Evolutionary conservation across 2,797 vertebrate genomes (phyloP), one percentile per base, ranked within the genome.

Genomic region (Dermochelys coriacea): DNA sequence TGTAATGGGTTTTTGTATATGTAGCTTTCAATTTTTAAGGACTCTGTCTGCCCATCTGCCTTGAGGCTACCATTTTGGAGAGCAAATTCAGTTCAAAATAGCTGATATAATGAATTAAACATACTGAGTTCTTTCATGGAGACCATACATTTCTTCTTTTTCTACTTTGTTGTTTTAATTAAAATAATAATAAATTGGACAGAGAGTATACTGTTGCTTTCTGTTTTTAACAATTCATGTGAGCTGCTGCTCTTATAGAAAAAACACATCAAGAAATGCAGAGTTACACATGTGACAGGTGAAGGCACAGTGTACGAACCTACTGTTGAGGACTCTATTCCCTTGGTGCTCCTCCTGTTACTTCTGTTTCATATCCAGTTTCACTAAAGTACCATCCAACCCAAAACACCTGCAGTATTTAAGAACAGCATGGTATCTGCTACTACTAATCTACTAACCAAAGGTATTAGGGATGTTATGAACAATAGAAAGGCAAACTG

Each of bases 171-270:
- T 71, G 37, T 77, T 77, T 75, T 77, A 27, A 47, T 47, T 29
- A 15, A 45, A 74, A 45, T 74, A 25, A 74, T 64, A 68, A 15
- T 74, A 45, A 12, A 74, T 45, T 27, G 41, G 31, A 90, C 89
- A 92, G 47, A 80, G 80, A 80, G 90, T 84, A 47, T 90, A 5
- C 64, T 49, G 23, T 91, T 95, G 68, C 18, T 75, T 61, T 96
- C 34, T 93, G 45, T 83, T 64, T 86, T 49, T 77, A 85, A 93
- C 79, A 94, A 68, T 34, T 89, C 89, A 18, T 18, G 2, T 91
- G 82, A 80, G 77, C 91, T 88, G 88, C 93, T 93, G 84, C 49
- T 95, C 91, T 92, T 81, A 47, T 19, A 80, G 57, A n/a, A 31
- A 15, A 37, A 15, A 37, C 93, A 23, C 18, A 86, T 84, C 86